These are phyloP conservation scores for Operophtera brumata DNA, from an alignment of 2,888 invertebrate genomes.

Conservation along the genomic window DNA sequence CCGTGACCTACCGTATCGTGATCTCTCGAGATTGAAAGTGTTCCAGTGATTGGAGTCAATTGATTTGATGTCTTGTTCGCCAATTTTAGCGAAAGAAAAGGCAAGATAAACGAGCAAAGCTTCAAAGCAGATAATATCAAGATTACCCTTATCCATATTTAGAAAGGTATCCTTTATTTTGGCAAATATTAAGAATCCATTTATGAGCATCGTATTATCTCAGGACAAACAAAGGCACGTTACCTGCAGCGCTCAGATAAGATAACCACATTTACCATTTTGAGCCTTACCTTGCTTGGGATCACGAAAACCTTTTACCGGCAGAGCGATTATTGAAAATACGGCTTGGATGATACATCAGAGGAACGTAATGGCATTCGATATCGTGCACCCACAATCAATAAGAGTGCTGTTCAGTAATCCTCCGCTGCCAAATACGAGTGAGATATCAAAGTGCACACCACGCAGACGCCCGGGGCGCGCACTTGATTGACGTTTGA, in stretches of 20 bases:
- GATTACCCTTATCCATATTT: slow-evolving; percentile 23
- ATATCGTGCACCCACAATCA: slow-evolving; percentile 31
- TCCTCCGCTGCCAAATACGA: slow-evolving; percentile 63
- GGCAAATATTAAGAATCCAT: slow-evolving; percentile 53
- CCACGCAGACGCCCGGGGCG: slow-evolving; percentile 55
- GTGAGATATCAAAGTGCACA: slow-evolving; percentile 57
- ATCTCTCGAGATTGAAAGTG: slow-evolving; percentile 44
- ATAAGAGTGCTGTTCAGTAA: slow-evolving; percentile 44
- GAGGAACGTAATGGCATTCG: slow-evolving; percentile 25
- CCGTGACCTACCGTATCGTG: slow-evolving; percentile 41
- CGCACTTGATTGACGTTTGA: slow-evolving; percentile 44
- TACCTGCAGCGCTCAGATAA: slow-evolving; percentile 33
- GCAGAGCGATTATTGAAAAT: slow-evolving; percentile 21
- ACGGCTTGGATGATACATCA: slow-evolving; percentile 20
- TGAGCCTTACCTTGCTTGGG: slow-evolving; percentile 25
- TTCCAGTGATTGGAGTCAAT: slow-evolving; percentile 25
- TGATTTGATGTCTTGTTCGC: slow-evolving; percentile 29
- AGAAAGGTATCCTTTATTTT: slow-evolving; percentile 34
- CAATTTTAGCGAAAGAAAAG: slow-evolving; percentile 25
- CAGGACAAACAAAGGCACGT: slow-evolving; percentile 52
- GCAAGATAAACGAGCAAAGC: slow-evolving; percentile 16
- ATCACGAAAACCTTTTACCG: slow-evolving; percentile 26
- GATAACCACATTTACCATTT: slow-evolving; percentile 31
- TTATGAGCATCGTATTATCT: slow-evolving; percentile 44
- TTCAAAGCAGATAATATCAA: slow-evolving; percentile 1